Evolutionary conservation across 2,797 vertebrate genomes (phyloP), one percentile per base, ranked within the genome.

Genomic region (Pempheris klunzingeri): DNA sequence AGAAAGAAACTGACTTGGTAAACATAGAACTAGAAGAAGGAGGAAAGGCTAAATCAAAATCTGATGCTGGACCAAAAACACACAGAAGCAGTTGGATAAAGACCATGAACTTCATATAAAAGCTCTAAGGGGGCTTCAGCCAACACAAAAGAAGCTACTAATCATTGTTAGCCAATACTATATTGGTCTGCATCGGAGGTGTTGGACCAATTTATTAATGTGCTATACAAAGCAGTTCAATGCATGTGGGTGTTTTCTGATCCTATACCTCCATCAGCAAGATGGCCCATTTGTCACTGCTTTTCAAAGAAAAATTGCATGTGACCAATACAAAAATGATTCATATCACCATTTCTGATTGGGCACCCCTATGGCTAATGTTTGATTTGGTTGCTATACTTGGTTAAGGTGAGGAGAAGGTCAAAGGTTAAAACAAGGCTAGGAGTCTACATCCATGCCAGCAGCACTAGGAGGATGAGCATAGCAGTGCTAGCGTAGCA

Each of bases 41-140:
- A 76, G 22, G 79, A 86, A 50, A 28, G 46, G 38, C 2, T 70
- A 60, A 64, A 66, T 52, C 28, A 34, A 44, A 76, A 80, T 67
- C 6, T 50, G 52, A 87, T 80, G 58, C 64, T 84, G 71, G 78
- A 78, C 43, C 17, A 80, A 77, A 86, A 80, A 82, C 57, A 84
- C 54, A 84, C 67, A 82, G 81, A 87, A 78, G 73, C 59, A 83
- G 59, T 88, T 90, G 74, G 74, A 88, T 67, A 62, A 80, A 87
- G 50, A 77, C 64, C 46, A 55, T 50, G 43, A 78, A 80, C 15
- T 73, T 79, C 54, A 80, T 69, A 83, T 87, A 86, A 92, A 92
- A 83, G 24, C 80, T 79, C 53, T 47, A 55, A 65, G 74, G 78
- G 58, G 24, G 47, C 53, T 78, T 82, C 83, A 32, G 30, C 30